Percentiles rank a stretch among this genome's conserved stretches.
phyloP scores from a whole-genome alignment of 2,113 vertebrate genomes.

The Aspidoscelis tigris region DNA sequence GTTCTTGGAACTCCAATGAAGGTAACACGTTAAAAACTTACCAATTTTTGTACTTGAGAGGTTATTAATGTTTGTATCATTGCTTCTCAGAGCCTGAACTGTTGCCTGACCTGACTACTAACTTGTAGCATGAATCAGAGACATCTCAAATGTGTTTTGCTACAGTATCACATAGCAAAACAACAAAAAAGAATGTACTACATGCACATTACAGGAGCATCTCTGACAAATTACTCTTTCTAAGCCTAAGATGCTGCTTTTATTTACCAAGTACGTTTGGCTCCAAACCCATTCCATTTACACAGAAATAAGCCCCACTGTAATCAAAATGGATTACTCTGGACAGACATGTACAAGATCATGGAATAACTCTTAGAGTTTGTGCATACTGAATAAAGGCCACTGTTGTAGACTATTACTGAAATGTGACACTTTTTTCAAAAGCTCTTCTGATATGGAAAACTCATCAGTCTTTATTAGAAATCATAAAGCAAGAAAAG shows the following conservation, averaged over 20 bases:
- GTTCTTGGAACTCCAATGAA: neutral
- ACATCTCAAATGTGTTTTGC: neutral
- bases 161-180: neutral
- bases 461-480: neutral
- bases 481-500: conserved; percentile 1
- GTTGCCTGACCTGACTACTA: rapidly evolving
- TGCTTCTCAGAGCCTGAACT: neutral
- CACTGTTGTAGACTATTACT: neutral
- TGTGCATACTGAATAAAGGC: neutral
- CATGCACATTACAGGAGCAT: neutral
- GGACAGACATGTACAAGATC: no score
- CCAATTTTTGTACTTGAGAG: neutral
- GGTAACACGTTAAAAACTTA: neutral
- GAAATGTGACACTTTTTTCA: neutral
- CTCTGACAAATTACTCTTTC: neutral
- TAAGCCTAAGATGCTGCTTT: neutral
- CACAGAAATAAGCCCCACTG: neutral
- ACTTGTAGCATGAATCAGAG: neutral
- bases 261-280: neutral
- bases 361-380: no score
- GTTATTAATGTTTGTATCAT: neutral
- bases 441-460: neutral
- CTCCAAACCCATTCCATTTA: neutral
- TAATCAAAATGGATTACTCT: neutral
- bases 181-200: neutral